Evolutionary conservation across 2,888 invertebrate species (phyloP), one percentile per base, ranked within the genome.

Genomic region (Dyspetes luteomarginatus): DNA sequence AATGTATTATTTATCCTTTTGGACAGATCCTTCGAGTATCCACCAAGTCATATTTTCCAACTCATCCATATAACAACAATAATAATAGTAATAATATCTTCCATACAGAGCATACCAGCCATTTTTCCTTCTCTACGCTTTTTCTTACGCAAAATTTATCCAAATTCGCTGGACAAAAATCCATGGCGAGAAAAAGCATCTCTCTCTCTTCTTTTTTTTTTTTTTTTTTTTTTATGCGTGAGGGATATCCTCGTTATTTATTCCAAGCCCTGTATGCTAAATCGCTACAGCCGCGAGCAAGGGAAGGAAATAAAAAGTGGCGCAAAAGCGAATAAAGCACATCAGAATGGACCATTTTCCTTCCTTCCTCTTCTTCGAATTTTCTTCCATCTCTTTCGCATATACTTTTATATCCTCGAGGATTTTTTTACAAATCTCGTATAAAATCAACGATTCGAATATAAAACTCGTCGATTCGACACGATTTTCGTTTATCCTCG

Each of bases 181-280:
- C n/a, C 36, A 2, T 50, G 45, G 45, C 22, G 60, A 41, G 58
- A 73, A 78, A 67, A 22, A 55, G 62, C 52, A 65, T 48, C 19
- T 56, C 52, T 65, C 78, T 50, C 60, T 22, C 67, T 36, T n/a
- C n/a, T n/a, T n/a, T n/a, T n/a, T n/a, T n/a, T n/a, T n/a, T n/a
- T n/a, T n/a, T n/a, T n/a, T n/a, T n/a, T n/a, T n/a, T n/a, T n/a
- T n/a, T n/a, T n/a, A n/a, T n/a, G n/a, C n/a, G n/a, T n/a, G n/a
- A n/a, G n/a, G n/a, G n/a, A n/a, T n/a, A 15, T 58, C n/a, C 41
- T 64, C 77, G 82, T 85, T 83, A 85, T 86, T 85, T 86, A 86
- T 85, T 86, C 84, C 82, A 81, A 81, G 75, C 75, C 81, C 82
- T 78, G 56, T 83, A 86, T 83, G 86, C 81, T 82, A 84, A 86